phyloP scores from a whole-genome alignment of 2,113 vertebrate species.

The Todiramphus saurophagus region DNA sequence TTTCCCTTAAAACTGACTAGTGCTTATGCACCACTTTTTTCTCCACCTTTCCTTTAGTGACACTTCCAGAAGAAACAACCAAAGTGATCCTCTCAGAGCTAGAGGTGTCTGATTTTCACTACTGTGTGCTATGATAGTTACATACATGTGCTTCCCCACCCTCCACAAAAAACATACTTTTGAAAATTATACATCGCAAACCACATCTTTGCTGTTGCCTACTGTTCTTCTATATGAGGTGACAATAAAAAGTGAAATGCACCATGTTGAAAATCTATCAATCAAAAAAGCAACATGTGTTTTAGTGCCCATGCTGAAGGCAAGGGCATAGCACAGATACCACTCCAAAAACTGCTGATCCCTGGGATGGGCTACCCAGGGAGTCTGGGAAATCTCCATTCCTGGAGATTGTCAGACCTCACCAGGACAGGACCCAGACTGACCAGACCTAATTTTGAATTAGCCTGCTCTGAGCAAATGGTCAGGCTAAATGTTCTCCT shows the following conservation, averaged over 20 bases:
- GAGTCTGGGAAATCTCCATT: not conserved
- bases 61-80: not conserved
- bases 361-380: not conserved
- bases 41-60: not conserved
- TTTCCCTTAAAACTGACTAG: not conserved
- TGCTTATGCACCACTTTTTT: not conserved
- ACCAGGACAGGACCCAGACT: not conserved
- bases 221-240: not conserved
- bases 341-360: not conserved
- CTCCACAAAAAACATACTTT: not conserved
- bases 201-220: not conserved
- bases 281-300: not conserved
- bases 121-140: not conserved
- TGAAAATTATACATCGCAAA: not conserved
- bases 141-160: accelerated
- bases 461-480: not conserved
- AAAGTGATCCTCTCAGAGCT: not conserved
- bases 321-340: not conserved
- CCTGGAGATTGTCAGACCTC: not conserved
- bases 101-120: not conserved
- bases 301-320: not conserved
- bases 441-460: not conserved
- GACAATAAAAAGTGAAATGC: not conserved
- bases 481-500: not conserved
- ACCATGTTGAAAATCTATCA: not conserved